Evolutionary conservation across 2,888 invertebrate genomes (phyloP).

Genomic region (Calameuta pallipes): DNA sequence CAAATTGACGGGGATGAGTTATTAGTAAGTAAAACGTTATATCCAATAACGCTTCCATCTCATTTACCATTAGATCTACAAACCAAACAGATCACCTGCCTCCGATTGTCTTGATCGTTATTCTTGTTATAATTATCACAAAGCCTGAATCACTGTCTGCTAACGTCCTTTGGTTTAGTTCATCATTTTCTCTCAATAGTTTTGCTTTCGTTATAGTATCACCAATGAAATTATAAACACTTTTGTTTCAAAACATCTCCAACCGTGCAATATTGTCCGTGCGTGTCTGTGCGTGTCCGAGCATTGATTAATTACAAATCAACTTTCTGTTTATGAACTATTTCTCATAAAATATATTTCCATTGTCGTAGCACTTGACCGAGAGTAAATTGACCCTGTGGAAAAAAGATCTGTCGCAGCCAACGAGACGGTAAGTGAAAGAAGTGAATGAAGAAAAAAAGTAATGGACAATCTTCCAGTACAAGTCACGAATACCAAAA

Average conservation of each 20-base stretch:
- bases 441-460: neutral
- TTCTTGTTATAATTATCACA: neutral
- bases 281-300: neutral
- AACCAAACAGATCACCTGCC: slow-evolving; percentile 1
- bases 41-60: neutral
- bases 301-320: neutral
- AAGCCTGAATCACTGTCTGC: neutral
- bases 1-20: slow-evolving; percentile 60
- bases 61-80: neutral
- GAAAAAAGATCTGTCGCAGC: slow-evolving; percentile 60
- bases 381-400: slow-evolving; percentile 63
- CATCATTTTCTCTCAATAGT: neutral
- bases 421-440: slow-evolving; percentile 56
- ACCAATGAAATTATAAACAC: neutral
- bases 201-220: neutral
- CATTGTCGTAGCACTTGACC: slow-evolving; percentile 58
- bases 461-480: no score
- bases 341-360: neutral
- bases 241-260: neutral
- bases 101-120: slow-evolving; percentile 12
- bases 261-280: neutral
- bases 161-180: neutral
- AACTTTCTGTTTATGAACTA: neutral
- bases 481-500: neutral
- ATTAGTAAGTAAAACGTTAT: slow-evolving; percentile 48